Conservation (phyloP, 2,113 vertebrate species). For the Pseudopodoces humilis region DNA sequence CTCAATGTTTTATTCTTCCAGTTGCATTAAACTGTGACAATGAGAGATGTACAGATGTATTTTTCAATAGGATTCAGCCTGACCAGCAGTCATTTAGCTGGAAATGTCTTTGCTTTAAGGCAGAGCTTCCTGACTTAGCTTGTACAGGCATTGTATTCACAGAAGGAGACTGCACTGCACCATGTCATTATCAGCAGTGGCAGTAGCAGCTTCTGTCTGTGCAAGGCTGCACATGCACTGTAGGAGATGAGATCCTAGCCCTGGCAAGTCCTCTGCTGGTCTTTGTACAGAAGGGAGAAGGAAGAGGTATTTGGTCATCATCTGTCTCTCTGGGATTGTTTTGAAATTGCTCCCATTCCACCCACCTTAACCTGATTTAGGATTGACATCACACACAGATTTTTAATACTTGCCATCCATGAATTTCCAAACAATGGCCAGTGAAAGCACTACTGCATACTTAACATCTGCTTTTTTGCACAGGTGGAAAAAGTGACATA, state of each 20-base stretch:
- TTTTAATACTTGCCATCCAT: neutral
- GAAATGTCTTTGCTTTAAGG: neutral
- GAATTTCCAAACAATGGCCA: neutral
- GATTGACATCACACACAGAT: neutral
- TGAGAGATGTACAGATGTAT: neutral
- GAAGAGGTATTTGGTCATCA: neutral
- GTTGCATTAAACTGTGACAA: neutral
- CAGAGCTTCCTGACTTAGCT: neutral
- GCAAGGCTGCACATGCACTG: neutral
- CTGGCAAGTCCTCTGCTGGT: neutral
- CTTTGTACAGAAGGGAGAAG: neutral
- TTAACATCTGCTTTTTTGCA: neutral
- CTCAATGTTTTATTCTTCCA: neutral
- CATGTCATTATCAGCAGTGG: neutral
- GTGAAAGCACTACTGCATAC: neutral
- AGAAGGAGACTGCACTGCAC: neutral
- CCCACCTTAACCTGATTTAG: neutral
- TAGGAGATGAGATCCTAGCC: neutral
- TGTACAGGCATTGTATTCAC: neutral
- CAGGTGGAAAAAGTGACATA: neutral
- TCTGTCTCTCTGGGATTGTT: neutral
- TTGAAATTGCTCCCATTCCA: neutral
- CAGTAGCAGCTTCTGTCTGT: neutral
- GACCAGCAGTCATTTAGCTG: neutral
- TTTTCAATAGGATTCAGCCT: neutral